Evolutionary conservation across 2,888 invertebrate species (phyloP), one percentile per base, ranked within the genome.

Genomic region (Macrophya alboannulata): DNA sequence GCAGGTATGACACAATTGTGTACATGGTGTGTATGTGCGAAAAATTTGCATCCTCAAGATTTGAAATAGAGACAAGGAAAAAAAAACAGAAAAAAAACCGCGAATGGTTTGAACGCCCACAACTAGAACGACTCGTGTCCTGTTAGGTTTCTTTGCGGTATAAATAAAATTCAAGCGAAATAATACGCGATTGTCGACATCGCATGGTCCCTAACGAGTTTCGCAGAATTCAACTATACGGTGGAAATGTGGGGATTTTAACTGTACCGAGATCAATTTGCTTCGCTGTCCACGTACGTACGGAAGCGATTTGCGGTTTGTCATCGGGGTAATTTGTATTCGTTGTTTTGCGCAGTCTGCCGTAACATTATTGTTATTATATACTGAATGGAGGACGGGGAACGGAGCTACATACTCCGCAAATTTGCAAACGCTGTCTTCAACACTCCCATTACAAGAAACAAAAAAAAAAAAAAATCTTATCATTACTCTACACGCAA

Each of bases 241-340:
- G 45, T 76, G 55, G 37, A 77, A 77, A 55, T 51, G 31, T 37
- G 55, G 21, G 21, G 55, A 77, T 77, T 72, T 51, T 48, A 77
- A 37, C 48, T 68, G 83, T 83, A 68, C 68, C 21, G n/a, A 51
- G 59, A 43, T 43, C 65, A 83, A 83, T 83, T 83, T 83, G 68
- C 51, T 71, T 83, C 68, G 37, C 83, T 43, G 83, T 83, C n/a
- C 83, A 83, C 83, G 71, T 68, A 83, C 83, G 72, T 74, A 74
- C 72, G 45, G 37, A 62, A 48, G 37, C 83, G 83, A 83, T 83
- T 71, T 83, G 83, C 71, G 83, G 83, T 83, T 68, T 83, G 83
- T 83, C 83, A 83, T 71, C 48, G 71, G 25, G 25, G 68, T 31
- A 71, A 83, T 83, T 83, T 83, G 83, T 83, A 83, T 83, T 83